Percentiles rank a stretch among this genome's conserved stretches.
Conservation (phyloP, 2,888 invertebrate species). For the Stenurella melanura region DNA sequence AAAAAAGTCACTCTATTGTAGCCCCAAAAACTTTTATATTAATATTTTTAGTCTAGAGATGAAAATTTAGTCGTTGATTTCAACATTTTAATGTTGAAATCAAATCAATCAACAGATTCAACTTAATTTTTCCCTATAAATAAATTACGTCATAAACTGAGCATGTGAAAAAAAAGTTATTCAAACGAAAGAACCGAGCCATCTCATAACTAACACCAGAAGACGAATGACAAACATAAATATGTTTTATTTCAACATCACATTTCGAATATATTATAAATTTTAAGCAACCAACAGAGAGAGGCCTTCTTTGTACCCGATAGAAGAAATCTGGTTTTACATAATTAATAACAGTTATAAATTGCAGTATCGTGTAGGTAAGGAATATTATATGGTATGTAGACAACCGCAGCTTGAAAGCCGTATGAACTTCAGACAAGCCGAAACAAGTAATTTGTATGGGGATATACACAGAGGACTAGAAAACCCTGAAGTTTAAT, state of each 20-base stretch:
- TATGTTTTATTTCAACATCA: conserved; percentile 33
- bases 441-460: conserved; percentile 38
- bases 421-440: conserved; percentile 31
- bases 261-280: conserved; percentile 24
- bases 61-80: background rate
- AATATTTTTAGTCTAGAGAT: background rate
- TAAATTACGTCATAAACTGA: background rate
- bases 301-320: conserved; percentile 20
- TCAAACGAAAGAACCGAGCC: background rate
- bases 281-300: conserved; percentile 31
- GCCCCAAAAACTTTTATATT: no score
- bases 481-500: background rate
- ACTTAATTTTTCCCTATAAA: background rate
- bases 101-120: background rate
- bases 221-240: conserved; percentile 30
- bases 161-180: background rate
- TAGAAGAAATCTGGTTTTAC: conserved; percentile 41
- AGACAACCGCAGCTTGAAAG: conserved; percentile 34
- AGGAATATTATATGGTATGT: conserved; percentile 38
- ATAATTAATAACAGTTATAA: conserved; percentile 47
- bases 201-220: background rate
- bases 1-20: no score
- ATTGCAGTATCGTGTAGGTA: conserved; percentile 45
- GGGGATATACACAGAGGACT: conserved; percentile 20
- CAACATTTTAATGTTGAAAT: no score